Evolutionary conservation across 2,797 vertebrate species (phyloP), one percentile per base, ranked within the genome.

Genomic region (Salmo trutta): DNA sequence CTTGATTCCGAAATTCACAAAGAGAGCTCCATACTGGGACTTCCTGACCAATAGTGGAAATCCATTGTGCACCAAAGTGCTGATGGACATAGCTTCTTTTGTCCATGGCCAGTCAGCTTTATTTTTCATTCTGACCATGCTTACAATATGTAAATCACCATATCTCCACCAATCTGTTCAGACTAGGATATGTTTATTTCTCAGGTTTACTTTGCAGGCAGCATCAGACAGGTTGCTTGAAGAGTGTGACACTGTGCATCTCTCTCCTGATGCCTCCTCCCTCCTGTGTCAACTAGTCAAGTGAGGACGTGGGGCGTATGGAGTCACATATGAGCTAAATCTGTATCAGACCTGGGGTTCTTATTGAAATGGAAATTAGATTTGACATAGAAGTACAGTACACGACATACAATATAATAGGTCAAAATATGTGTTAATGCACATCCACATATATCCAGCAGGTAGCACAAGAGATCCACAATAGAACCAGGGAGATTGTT

Each of bases 51-150:
- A 68, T 80, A 72, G 82, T 81, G 84, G 81, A 83, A 85, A 75
- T 81, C 72, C 0, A 33, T 51, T 88, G 82, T 82, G 71, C 76
- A 74, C 77, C 67, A 84, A 83, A 88, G 83, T 4, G 90, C 91
- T 91, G 85, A 87, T 80, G 71, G 54, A 7, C 81, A 59, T 59
- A 72, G 79, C 70, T 86, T 88, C 84, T 87, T 89, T 91, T 93
- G 91, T 91, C 76, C 81, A 72, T 75, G 74, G 10, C 73, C 75
- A 47, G 52, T 73, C 16, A 5, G 27, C 36, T 65, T 10, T 3
- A 41, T 56, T 16, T 16, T 24, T 77, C 29, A 73, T 67, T 76
- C 33, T 17, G 51, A 66, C 51, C 33, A 16, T 24, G 71, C 14
- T 36, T 14, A 76, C 51, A 41, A 68, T 59, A 21, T 59, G n/a